Conservation (phyloP, 2,888 invertebrate species). For the Choristoneura rosaceana region DNA sequence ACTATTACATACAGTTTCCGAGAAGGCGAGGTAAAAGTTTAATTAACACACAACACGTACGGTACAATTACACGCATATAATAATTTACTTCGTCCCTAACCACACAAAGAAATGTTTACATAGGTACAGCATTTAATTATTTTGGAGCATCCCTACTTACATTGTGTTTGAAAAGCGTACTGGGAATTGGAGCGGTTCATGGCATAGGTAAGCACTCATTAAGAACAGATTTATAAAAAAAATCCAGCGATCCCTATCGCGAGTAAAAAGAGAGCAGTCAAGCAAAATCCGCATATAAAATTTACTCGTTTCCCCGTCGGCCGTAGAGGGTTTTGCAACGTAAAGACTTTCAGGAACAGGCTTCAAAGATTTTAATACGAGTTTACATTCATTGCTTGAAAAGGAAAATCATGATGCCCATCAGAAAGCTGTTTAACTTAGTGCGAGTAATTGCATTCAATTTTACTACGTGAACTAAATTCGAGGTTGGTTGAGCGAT, state of each 20-base stretch:
- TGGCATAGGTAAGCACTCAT: constrained; percentile 9
- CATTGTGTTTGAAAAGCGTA: constrained; percentile 14
- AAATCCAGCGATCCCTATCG: constrained; percentile 1
- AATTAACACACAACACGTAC: constrained; percentile 18
- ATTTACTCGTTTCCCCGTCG: constrained; percentile 9
- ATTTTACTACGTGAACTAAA: background rate
- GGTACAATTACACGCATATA: constrained; percentile 28
- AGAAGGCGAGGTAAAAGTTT: constrained; percentile 16
- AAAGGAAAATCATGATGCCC: background rate
- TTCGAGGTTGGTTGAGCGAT: background rate
- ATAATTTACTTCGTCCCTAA: constrained; percentile 10
- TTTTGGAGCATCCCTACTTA: constrained; percentile 1
- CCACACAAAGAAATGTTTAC: constrained; percentile 13
- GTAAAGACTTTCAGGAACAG: constrained; percentile 14
- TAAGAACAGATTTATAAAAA: constrained; percentile 18
- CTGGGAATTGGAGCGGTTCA: background rate
- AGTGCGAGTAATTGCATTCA: constrained; percentile 2
- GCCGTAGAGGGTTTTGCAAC: constrained; percentile 14
- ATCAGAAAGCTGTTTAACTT: constrained; percentile 5
- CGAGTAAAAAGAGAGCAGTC: constrained; percentile 5
- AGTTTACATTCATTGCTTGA: constrained; percentile 11
- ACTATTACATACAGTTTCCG: constrained; percentile 8
- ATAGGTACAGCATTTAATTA: constrained; percentile 15
- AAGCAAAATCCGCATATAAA: constrained; percentile 20
- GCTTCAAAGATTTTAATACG: constrained; percentile 1